Evolutionary conservation across 2,888 invertebrate species (phyloP), one percentile per base, ranked within the genome.

Genomic region (Shargacucullia verbasci): DNA sequence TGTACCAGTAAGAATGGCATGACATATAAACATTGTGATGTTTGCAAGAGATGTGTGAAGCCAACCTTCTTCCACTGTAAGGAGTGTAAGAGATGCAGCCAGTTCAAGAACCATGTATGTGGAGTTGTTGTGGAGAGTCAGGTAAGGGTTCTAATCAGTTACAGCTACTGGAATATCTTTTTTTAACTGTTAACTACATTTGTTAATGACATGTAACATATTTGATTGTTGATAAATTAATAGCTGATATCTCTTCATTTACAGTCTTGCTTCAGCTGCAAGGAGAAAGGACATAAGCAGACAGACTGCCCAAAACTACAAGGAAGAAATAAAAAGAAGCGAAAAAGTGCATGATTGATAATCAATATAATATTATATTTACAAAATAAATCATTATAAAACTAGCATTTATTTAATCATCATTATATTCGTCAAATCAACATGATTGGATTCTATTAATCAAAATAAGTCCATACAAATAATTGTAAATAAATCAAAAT

Each of bases 21-120:
- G 96, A 67, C 98, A 95, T 92, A 96, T 94, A 91, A 76, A 35
- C 98, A 99, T 86, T 99, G 99, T 79, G 87, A 93, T 33, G 81
- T 88, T n/a, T 99, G 99, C 79, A 94, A 95, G 10, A 88, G 95
- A 44, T 99, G 99, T 87, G 98, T 98, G 0, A 99, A 99, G 87
- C 96, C 97, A 0, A 96, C 96, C 0, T 98, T 97, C 95, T 89
- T 94, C 29, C 99, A 99, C 85, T 99, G 98, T 78, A 79, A 89
- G 0, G 89, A 82, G 6, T 99, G 98, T 84, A 86, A 93, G 0
- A 92, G 96, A 61, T 99, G 98, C 70, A 84, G 87, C 59, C 86
- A 86, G 64, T 82, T 86, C 59, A 89, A 87, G 55, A 85, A 83
- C 5, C 93, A 94, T 71, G 70, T 80, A 5, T 94, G 94, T 55